phyloP scores from a whole-genome alignment of 2,113 vertebrate species.

The Vidua chalybeata region DNA sequence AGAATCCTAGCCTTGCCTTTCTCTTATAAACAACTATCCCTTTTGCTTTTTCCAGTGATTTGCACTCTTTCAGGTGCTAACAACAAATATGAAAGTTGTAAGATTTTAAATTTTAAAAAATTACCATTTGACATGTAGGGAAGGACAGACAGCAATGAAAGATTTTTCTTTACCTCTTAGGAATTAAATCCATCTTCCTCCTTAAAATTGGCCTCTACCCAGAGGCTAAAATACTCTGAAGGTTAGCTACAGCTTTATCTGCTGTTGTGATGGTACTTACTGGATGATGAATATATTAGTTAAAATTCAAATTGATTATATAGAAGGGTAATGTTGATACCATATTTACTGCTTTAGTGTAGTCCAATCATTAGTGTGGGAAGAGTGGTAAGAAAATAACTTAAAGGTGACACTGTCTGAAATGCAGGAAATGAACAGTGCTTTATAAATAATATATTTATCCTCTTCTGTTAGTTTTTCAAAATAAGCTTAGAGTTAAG shows the following conservation, averaged over 20 bases:
- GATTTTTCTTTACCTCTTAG: background rate
- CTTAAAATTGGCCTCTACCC: background rate
- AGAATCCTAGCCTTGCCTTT: background rate
- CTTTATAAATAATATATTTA: slow-evolving; percentile 67
- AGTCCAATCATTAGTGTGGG: slow-evolving; percentile 50
- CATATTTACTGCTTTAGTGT: slow-evolving; percentile 51
- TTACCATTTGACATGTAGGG: background rate
- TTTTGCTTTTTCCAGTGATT: background rate
- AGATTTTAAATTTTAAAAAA: background rate
- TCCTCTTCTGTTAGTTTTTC: slow-evolving; percentile 64
- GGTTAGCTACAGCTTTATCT: slow-evolving; percentile 22
- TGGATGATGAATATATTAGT: slow-evolving; percentile 57
- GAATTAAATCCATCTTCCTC: background rate
- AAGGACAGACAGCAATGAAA: background rate
- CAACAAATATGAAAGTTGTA: background rate
- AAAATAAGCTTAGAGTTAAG: slow-evolving; percentile 44
- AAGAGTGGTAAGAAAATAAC: slow-evolving; percentile 29
- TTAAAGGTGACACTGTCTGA: slow-evolving; percentile 49
- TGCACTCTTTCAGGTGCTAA: background rate
- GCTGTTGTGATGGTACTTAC: slow-evolving; percentile 14
- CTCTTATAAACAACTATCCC: background rate
- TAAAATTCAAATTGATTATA: slow-evolving; percentile 60
- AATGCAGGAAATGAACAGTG: slow-evolving; percentile 34
- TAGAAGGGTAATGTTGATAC: slow-evolving; percentile 43
- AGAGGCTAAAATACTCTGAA: slow-evolving; percentile 14